Evolutionary conservation across 1,140 invertebrate species (phyloP).

Genomic region (Alviniconcha marisindica): DNA sequence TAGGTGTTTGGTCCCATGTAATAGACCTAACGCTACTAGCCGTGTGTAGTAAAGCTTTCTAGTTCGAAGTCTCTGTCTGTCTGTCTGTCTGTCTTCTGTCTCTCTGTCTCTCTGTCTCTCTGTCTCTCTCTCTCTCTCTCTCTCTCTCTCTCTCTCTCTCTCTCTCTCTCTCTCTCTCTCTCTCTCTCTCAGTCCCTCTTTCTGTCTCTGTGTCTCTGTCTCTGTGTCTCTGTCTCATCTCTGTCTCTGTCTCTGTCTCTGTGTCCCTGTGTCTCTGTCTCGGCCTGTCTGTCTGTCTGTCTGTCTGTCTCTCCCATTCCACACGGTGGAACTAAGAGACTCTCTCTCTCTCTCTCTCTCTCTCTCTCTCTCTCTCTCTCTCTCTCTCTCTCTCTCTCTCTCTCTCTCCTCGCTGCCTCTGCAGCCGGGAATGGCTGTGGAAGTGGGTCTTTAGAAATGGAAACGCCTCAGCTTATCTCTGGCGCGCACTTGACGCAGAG

Average conservation of each 20-base stretch:
- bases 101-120: not conserved
- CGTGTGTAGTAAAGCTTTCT: too few species aligned
- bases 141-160: not conserved
- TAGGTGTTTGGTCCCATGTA: too few species aligned
- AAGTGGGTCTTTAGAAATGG: conserved; percentile 30
- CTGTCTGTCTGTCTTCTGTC: not conserved
- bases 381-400: not conserved
- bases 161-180: conserved; percentile 12
- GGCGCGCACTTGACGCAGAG: not conserved
- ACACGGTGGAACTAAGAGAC: too few species aligned
- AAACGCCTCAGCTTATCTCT: not conserved
- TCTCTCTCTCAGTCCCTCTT: not conserved
- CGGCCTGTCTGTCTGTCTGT: not conserved
- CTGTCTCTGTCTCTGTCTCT: not conserved
- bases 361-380: conserved; percentile 6
- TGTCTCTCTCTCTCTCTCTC: not conserved
- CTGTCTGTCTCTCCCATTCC: not conserved
- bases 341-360: conserved; percentile 9
- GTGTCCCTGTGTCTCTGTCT: not conserved
- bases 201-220: not conserved
- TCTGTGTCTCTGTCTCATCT: not conserved
- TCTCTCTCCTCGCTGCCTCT: not conserved
- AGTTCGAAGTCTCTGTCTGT: too few species aligned
- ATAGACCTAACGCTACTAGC: too few species aligned
- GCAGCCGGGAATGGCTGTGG: not conserved